Evolutionary conservation across 1,140 invertebrate genomes (phyloP).

Genomic region (Hyles euphorbiae): DNA sequence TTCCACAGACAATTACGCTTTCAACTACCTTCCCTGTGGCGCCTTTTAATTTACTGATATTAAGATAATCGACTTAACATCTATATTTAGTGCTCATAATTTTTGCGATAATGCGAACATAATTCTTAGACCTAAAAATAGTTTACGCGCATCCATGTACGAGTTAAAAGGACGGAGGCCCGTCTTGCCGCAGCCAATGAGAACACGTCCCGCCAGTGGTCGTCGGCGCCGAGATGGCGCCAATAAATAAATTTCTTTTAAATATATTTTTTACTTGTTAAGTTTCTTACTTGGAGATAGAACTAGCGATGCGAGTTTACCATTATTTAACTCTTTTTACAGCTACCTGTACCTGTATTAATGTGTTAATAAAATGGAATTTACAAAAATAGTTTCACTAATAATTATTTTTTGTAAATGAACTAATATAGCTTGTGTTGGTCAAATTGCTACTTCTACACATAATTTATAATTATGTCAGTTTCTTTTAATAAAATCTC

Average conservation of each 20-base stretch:
- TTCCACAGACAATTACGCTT: constrained; percentile 1
- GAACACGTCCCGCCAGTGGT: constrained; percentile 28
- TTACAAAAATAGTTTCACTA: too few relatives aligned
- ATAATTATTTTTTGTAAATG: too few relatives aligned
- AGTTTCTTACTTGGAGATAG: not conserved
- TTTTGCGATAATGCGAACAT: too few relatives aligned
- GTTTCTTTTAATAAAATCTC: too few relatives aligned
- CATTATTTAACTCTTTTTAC: not conserved
- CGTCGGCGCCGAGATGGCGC: constrained; percentile 39
- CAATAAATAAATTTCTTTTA: constrained; percentile 25
- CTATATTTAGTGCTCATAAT: too few relatives aligned
- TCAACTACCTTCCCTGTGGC: not conserved
- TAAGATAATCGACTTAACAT: too few relatives aligned
- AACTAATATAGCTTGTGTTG: too few relatives aligned
- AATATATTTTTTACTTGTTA: constrained; percentile 7
- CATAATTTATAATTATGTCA: too few relatives aligned
- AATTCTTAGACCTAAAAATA: not conserved
- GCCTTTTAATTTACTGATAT: too few relatives aligned
- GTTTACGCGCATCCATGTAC: not conserved
- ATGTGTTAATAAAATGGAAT: too few relatives aligned
- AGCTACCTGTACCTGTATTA: too few relatives aligned
- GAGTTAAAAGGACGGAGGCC: constrained; percentile 21
- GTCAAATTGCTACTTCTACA: too few relatives aligned
- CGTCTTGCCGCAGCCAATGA: constrained; percentile 45
- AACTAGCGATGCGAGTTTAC: not conserved